Evolutionary conservation across 2,797 vertebrate species (phyloP).

Genomic region (Enteromius thamalakanensis): DNA sequence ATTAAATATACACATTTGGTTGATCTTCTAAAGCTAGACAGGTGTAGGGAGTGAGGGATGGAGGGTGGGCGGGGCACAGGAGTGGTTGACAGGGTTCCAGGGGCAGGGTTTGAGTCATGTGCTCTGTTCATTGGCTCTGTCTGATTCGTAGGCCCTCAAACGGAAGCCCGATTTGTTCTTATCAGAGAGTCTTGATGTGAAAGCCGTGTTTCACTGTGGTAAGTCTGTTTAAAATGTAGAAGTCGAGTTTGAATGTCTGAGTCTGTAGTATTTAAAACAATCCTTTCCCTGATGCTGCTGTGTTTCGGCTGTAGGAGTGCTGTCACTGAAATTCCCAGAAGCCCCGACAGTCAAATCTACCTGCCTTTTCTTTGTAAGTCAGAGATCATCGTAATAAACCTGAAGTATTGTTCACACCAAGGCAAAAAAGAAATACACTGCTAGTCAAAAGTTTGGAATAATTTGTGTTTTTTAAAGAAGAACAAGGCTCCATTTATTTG

Average conservation of each 20-base stretch:
- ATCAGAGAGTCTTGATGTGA: slow-evolving; percentile 94
- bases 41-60: slow-evolving; percentile 63
- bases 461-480: not conserved
- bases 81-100: slow-evolving; percentile 65
- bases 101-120: slow-evolving; percentile 61
- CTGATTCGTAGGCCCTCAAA: slow-evolving; percentile 95
- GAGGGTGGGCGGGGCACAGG: slow-evolving; percentile 61
- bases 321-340: slow-evolving; percentile 98
- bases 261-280: not conserved
- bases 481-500: not conserved
- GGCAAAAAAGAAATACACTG: not conserved
- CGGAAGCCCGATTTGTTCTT: slow-evolving; percentile 97
- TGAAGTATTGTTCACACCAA: not conserved
- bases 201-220: slow-evolving; percentile 98
- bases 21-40: slow-evolving; percentile 57
- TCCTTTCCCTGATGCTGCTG: slow-evolving; percentile 1
- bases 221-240: slow-evolving; percentile 71
- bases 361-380: slow-evolving; percentile 97
- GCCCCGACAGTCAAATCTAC: slow-evolving; percentile 97
- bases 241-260: not conserved
- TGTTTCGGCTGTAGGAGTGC: slow-evolving; percentile 78
- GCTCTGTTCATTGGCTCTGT: slow-evolving; percentile 77
- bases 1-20: slow-evolving; percentile 76
- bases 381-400: not conserved
- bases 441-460: not conserved